Evolutionary conservation across 2,797 vertebrate genomes (phyloP), one percentile per base, ranked within the genome.

Genomic region (Molossus molossus): DNA sequence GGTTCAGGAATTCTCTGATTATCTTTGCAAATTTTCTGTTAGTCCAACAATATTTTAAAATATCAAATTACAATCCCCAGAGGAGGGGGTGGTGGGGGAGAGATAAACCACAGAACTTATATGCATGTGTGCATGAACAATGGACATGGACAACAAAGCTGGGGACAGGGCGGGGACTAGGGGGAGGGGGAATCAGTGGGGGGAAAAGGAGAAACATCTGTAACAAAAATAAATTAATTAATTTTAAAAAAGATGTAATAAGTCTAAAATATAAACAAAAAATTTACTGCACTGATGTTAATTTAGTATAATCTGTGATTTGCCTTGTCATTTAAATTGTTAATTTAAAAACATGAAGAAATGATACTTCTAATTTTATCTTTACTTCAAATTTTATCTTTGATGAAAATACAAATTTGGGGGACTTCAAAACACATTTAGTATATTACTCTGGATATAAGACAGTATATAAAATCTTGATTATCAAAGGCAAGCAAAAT

Each of bases 31-130:
- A 37, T 65, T 86, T 67, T 21, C 29, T 87, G 53, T 27, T 76
- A 79, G 86, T 21, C n/a, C 20, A n/a, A 92, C 90, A 83, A 62
- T 79, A 29, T 50, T 87, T 48, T 13, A 45, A 81, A 90, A 50
- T 80, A 55, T 69, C 48, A 70, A 33, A 33, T 33, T 2, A 33
- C 33, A 33, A 33, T 33, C 33, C 33, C 33, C 33, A 33, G 33
- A 33, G 3, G 33, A 33, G 33, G 33, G 33, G 33, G 33, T 33
- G 33, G 33, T 33, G 33, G 33, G 33, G 33, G 33, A 33, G 33
- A 33, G 33, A 33, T 33, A 33, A 33, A 33, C 33, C 33, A 33
- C 33, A 33, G 33, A 33, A 33, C 33, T 33, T 33, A 33, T 33
- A 33, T 33, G 33, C 33, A 33, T 33, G 33, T 33, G 33, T 33